Evolutionary conservation across 92 coral and sea anemone species (phyloP).

Genomic region (Hydrozoanthus gracilis): DNA sequence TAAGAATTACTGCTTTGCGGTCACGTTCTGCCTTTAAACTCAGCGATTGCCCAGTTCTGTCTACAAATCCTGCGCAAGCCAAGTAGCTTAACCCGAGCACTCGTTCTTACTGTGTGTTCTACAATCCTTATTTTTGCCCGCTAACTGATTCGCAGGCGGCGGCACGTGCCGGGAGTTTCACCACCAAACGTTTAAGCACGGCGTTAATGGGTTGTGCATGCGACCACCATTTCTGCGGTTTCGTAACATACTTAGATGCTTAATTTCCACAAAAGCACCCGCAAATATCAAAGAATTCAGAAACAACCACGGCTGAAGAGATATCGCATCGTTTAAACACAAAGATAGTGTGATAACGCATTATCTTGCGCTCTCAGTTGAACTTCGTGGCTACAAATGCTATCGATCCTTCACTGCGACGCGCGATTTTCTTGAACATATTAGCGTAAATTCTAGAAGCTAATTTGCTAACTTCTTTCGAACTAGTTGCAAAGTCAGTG

Average conservation of each 20-base stretch:
- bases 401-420: conserved; percentile 2
- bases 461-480: conserved; percentile 13
- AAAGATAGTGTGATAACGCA: conserved; percentile 29
- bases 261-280: conserved; percentile 51
- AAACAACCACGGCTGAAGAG: conserved; percentile 23
- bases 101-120: conserved; percentile 2
- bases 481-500: conserved; percentile 20
- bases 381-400: background rate
- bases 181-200: conserved; percentile 38
- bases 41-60: background rate
- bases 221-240: conserved; percentile 41
- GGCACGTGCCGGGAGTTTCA: conserved; percentile 43
- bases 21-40: background rate
- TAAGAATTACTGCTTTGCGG: background rate
- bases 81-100: background rate
- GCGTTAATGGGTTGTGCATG: conserved; percentile 45
- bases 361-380: conserved; percentile 11
- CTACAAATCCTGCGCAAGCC: background rate
- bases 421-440: conserved; percentile 7
- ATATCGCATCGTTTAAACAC: conserved; percentile 22
- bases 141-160: conserved; percentile 41
- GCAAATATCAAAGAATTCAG: conserved; percentile 45
- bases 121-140: background rate
- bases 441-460: conserved; percentile 42
- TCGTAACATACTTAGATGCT: conserved; percentile 30